These are phyloP conservation scores for Synodontis membranacea DNA, from an alignment of 2,113 vertebrate genomes.

Conservation along the genomic window DNA sequence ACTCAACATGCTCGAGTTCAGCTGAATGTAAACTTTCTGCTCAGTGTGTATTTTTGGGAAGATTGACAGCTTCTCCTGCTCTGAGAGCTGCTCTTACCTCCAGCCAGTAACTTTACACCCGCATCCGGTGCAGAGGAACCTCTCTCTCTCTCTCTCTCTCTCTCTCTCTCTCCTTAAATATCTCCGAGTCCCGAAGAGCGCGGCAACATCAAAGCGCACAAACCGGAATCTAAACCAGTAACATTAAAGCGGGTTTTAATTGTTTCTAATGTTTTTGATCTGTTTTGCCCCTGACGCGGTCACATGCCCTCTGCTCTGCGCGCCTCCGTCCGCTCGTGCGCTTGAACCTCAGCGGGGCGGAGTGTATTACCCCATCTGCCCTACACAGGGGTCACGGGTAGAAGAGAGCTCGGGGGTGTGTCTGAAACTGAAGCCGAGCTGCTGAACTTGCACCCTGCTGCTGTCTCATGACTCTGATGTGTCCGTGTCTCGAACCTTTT, in stretches of 20 bases:
- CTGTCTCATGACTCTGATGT: background rate
- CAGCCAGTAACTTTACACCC: conserved; percentile 14
- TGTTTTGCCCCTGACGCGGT: background rate
- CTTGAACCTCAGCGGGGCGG: conserved; percentile 1
- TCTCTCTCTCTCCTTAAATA: background rate
- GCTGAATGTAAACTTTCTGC: background rate
- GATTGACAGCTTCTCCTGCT: background rate
- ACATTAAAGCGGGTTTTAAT: background rate
- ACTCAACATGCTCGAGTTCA: background rate
- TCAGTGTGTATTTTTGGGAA: background rate
- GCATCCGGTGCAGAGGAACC: conserved; percentile 4
- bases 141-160: background rate
- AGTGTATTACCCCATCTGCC: background rate
- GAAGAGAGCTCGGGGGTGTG: background rate
- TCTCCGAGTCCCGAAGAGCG: background rate
- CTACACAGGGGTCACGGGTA: background rate
- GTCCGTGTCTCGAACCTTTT: background rate
- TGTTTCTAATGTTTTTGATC: background rate
- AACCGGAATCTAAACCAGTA: background rate
- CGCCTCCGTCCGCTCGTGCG: background rate
- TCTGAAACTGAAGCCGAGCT: background rate
- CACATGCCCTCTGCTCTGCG: background rate
- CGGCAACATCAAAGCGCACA: background rate
- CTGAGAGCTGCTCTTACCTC: conserved; percentile 17
- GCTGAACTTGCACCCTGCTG: background rate